phyloP scores from a whole-genome alignment of 2,797 vertebrate genomes.

The Anabacerthia variegaticeps region DNA sequence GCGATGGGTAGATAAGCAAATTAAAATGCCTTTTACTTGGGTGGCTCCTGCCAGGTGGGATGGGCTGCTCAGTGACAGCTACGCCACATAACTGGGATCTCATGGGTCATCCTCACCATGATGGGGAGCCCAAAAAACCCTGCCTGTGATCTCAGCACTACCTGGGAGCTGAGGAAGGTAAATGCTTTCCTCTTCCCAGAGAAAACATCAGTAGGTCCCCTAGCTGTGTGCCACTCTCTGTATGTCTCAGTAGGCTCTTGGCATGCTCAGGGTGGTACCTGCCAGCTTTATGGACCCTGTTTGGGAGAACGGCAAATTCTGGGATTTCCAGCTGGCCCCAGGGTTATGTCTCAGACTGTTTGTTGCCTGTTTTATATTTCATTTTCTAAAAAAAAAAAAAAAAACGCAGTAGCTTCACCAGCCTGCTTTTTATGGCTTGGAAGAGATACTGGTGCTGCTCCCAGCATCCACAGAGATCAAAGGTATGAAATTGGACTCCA shows the following conservation, averaged over 20 bases:
- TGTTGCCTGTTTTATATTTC: background rate
- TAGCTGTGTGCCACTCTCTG: background rate
- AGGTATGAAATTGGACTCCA: constrained; percentile 44
- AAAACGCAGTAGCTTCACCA: background rate
- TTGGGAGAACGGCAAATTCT: background rate
- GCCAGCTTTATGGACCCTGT: background rate
- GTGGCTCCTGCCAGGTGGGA: background rate
- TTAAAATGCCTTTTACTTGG: background rate
- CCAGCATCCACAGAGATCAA: constrained; percentile 52
- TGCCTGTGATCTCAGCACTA: background rate
- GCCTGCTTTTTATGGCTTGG: constrained; percentile 21
- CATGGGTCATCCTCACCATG: background rate
- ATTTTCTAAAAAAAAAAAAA: background rate
- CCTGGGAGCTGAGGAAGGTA: background rate
- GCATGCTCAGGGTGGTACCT: background rate
- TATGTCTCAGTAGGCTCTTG: background rate
- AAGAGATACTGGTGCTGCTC: constrained; percentile 22
- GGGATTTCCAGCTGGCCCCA: background rate
- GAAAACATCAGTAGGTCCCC: background rate
- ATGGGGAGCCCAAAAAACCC: background rate
- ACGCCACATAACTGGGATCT: background rate
- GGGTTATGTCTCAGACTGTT: background rate
- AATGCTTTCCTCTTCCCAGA: background rate
- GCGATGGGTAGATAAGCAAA: background rate
- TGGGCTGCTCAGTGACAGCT: background rate